Evolutionary conservation across 1,140 invertebrate genomes (phyloP), one percentile per base, ranked within the genome.

Genomic region (Centruroides sculpturatus): DNA sequence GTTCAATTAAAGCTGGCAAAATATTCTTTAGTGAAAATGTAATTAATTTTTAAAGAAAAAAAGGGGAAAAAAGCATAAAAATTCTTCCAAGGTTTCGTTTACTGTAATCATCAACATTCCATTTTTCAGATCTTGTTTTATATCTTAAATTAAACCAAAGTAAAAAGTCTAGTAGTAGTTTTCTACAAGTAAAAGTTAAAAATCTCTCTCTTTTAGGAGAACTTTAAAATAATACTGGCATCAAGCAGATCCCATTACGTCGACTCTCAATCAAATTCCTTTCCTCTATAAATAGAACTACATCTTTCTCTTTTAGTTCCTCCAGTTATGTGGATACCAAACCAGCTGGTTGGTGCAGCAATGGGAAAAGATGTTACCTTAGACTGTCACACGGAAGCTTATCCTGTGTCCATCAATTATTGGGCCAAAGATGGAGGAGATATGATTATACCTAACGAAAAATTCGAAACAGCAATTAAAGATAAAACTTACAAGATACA

Each of bases 291-390:
- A 41, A 41, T 41, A 41, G 41, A 41, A 41, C 41, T 41, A 41
- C 41, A 41, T 41, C 41, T 41, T 41, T 41, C 41, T 41, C 41
- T 41, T 53, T 36, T 53, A 75, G 74, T 76, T 69, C 70, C 74
- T 11, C 74, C 74, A 53, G 75, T 76, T 68, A 73, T 76, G 54
- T 74, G 74, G 72, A 72, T 78, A 56, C 75, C 76, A 23, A 73
- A 75, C 70, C 76, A 77, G 64, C 66, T 78, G 56, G 71, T 77
- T 12, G 75, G 75, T 6, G 75, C 73, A 41, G 69, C 69, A 34
- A 59, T 71, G 46, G 73, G 73, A 4, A 68, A 72, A 59, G 73
- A 77, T 46, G 72, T 75, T 7, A 69, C 69, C 36, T 64, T 78
- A 23, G 71, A 73, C 56, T 77, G 76, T 64, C 70, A 75, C 63